Evolutionary conservation across 2,888 invertebrate genomes (phyloP).

Genomic region (Sarcophaga carnaria): DNA sequence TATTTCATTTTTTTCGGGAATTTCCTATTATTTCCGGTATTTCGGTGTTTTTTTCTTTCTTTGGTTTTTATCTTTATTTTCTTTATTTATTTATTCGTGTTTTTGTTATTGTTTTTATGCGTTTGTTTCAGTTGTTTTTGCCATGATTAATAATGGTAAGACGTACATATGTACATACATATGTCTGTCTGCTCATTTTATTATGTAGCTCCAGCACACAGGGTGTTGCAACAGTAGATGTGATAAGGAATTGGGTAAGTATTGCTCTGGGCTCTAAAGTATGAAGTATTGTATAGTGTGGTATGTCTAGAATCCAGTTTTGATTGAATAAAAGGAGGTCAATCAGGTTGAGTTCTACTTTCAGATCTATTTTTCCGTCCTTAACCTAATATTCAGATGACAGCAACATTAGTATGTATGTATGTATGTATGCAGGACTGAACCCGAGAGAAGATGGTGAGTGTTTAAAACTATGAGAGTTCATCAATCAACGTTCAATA

Average conservation of each 20-base stretch:
- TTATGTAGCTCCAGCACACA: not conserved
- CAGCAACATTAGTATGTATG: no score
- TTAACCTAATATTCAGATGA: no score
- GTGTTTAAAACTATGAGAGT: no score
- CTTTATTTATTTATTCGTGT: not conserved
- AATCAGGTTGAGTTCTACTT: no score
- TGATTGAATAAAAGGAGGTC: no score
- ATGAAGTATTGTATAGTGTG: no score
- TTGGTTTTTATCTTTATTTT: not conserved
- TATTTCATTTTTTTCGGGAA: slow-evolving; percentile 11
- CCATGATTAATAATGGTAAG: slow-evolving; percentile 57
- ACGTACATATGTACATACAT: not conserved
- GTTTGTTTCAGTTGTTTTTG: slow-evolving; percentile 16
- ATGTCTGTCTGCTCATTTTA: not conserved
- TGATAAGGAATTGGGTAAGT: not conserved
- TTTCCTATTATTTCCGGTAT: slow-evolving; percentile 62
- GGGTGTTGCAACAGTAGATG: slow-evolving; percentile 11
- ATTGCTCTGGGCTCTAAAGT: no score
- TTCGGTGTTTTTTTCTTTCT: slow-evolving; percentile 22
- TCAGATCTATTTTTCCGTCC: no score
- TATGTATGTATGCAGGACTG: no score
- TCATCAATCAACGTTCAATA: no score
- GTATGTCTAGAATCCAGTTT: no score
- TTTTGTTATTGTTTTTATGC: slow-evolving; percentile 18
- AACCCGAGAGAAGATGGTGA: no score